Percentiles rank a stretch among this genome's conserved stretches.
phyloP scores from a whole-genome alignment of 2,888 invertebrate species.

The Lycia hirtaria region DNA sequence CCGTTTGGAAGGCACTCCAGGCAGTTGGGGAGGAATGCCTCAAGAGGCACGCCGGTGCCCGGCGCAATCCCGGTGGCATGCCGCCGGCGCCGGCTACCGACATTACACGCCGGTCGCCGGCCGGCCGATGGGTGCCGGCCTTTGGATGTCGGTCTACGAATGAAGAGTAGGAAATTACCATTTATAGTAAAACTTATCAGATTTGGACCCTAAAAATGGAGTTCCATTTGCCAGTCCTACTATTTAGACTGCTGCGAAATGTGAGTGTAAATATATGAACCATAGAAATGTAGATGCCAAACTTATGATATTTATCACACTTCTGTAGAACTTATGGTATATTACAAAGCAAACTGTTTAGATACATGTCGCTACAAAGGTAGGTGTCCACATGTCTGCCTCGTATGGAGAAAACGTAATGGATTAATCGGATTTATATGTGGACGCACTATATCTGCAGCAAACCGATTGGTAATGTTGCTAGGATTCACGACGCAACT shows the following conservation, averaged over 20 bases:
- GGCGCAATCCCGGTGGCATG: conserved; percentile 17
- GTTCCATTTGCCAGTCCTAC: no score
- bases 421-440: no score
- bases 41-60: conserved; percentile 5
- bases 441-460: no score
- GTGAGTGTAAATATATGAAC: neutral
- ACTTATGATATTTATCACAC: neutral
- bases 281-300: neutral
- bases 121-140: neutral
- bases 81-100: neutral
- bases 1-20: neutral
- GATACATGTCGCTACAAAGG: neutral
- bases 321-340: neutral
- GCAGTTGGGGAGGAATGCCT: conserved; percentile 18
- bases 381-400: no score
- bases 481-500: no score
- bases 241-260: neutral
- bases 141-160: neutral
- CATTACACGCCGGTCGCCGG: neutral
- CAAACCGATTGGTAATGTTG: no score
- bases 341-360: conserved; percentile 12
- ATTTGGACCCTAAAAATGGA: no score
- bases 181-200: neutral
- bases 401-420: no score
- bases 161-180: neutral